phyloP scores from a whole-genome alignment of 2,797 vertebrate genomes.

The Rhabdophis nuchalis region DNA sequence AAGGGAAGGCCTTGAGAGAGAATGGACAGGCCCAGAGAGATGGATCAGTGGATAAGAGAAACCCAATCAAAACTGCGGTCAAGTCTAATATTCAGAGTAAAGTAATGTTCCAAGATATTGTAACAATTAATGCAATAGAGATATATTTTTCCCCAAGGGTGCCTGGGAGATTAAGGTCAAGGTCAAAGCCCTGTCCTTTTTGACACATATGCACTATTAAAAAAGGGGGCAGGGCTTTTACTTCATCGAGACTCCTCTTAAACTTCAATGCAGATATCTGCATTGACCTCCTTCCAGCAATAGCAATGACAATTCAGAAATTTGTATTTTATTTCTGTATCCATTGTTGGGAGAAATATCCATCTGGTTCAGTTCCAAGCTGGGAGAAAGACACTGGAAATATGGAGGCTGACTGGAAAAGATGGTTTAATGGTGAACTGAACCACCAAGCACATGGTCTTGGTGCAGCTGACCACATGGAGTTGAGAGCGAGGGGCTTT shows the following conservation, averaged over 20 bases:
- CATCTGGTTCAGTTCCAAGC: too few relatives aligned
- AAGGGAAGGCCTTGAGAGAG: not conserved
- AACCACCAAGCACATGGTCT: too few relatives aligned
- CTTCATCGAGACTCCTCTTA: not conserved
- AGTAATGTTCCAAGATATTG: not conserved
- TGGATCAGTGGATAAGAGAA: not conserved
- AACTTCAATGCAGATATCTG: not conserved
- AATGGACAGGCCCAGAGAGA: not conserved
- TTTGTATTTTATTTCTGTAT: not conserved
- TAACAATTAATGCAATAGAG: not conserved
- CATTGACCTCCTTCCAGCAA: not conserved
- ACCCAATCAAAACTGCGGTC: not conserved
- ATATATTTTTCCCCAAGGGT: not conserved
- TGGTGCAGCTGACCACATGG: too few relatives aligned
- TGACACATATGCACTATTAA: not conserved
- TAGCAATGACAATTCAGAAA: not conserved
- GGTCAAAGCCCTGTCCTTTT: not conserved
- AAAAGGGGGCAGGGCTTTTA: not conserved
- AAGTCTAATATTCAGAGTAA: not conserved
- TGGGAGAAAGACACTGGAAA: too few relatives aligned
- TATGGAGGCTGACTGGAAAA: too few relatives aligned
- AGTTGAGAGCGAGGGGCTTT: too few relatives aligned
- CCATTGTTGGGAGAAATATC: too few relatives aligned
- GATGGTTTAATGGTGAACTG: too few relatives aligned
- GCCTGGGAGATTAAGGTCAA: not conserved